Evolutionary conservation across 2,797 vertebrate species (phyloP).

Genomic region (Cephalopachus bancanus): DNA sequence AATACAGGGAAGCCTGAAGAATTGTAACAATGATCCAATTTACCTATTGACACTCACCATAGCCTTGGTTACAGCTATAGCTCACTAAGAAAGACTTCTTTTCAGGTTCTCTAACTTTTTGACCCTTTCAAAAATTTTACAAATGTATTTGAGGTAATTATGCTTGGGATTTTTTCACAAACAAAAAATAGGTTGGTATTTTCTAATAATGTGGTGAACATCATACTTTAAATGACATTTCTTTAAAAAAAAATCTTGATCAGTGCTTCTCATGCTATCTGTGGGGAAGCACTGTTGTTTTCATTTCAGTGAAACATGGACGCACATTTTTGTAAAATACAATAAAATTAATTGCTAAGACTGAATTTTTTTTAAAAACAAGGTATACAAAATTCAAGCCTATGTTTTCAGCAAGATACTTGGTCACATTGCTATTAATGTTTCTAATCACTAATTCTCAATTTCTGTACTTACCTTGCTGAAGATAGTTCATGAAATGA

Average conservation of each 20-base stretch:
- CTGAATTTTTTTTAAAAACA: not conserved
- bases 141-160: conserved; percentile 37
- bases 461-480: not conserved
- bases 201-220: conserved; percentile 49
- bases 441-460: not conserved
- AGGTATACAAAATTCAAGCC: conserved; percentile 8
- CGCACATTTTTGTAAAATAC: conserved; percentile 23
- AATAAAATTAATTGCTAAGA: conserved; percentile 45
- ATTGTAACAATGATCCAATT: not conserved
- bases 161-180: conserved; percentile 40
- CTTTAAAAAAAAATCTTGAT: conserved; percentile 57
- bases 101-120: not conserved
- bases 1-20: not conserved
- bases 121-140: conserved; percentile 58
- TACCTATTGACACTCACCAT: not conserved
- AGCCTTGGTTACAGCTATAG: not conserved
- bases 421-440: not conserved
- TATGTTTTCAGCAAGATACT: conserved; percentile 30
- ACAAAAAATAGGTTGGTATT: conserved; percentile 73
- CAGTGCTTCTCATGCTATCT: not conserved
- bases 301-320: conserved; percentile 33
- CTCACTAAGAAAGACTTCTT: not conserved
- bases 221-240: conserved; percentile 12
- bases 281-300: not conserved
- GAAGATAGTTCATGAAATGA: not conserved